Conservation (phyloP, 2,113 vertebrate species). For the Coreoperca whiteheadi region DNA sequence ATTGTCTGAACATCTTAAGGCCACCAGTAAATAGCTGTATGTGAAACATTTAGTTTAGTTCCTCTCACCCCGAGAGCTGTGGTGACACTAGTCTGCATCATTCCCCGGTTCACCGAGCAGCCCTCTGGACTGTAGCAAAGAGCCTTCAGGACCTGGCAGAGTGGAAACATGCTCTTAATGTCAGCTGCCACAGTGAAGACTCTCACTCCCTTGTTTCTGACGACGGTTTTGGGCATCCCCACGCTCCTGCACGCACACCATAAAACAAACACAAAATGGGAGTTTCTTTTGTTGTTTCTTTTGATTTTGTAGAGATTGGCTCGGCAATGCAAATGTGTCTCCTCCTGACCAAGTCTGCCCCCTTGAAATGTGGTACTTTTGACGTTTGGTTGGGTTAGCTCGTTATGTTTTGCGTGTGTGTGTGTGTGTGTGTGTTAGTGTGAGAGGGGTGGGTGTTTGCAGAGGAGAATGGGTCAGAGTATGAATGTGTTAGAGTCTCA, state of each 20-base stretch:
- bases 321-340: neutral
- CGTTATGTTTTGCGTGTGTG: neutral
- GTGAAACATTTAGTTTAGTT: no score
- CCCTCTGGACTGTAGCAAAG: constrained; percentile 51
- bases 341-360: neutral
- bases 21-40: neutral
- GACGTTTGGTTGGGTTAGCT: fast-evolving
- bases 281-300: neutral
- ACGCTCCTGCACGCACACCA: constrained; percentile 1
- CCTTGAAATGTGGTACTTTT: neutral
- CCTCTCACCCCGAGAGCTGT: constrained; percentile 67
- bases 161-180: constrained; percentile 31
- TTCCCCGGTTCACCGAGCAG: constrained; percentile 20
- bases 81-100: constrained; percentile 4
- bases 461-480: neutral
- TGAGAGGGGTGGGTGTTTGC: neutral
- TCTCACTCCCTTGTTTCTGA: constrained; percentile 36
- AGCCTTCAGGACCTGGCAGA: constrained; percentile 44
- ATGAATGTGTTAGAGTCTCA: constrained; percentile 22
- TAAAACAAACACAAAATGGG: neutral
- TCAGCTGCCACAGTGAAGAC: constrained; percentile 31
- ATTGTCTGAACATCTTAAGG: neutral
- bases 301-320: neutral
- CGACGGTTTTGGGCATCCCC: constrained; percentile 44
- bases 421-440: neutral